Percentiles rank a stretch among this genome's conserved stretches.
These are phyloP conservation scores for Micronisus gabar DNA, from an alignment of 2,113 vertebrate genomes.

Conservation along the genomic window DNA sequence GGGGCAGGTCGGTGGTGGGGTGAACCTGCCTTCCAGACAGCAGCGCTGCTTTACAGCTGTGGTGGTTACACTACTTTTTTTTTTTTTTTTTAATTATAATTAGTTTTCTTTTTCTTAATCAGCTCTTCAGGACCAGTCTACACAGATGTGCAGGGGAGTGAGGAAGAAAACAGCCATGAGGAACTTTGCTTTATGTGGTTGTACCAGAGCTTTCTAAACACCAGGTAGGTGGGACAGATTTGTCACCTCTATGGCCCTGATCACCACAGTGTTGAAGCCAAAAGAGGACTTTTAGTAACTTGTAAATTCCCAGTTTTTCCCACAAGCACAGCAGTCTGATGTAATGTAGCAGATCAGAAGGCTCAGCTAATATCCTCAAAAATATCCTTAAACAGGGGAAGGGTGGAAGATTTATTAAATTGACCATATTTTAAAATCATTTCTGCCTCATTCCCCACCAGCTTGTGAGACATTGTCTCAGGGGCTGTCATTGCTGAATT, in stretches of 20 bases:
- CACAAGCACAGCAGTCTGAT: background rate
- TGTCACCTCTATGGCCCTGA: background rate
- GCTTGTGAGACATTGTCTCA: background rate
- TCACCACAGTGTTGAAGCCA: background rate
- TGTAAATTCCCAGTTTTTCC: background rate
- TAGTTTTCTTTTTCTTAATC: background rate
- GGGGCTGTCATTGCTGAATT: background rate
- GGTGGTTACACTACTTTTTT: background rate
- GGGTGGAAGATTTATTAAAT: background rate
- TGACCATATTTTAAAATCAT: background rate
- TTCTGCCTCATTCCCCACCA: background rate
- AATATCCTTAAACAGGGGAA: background rate
- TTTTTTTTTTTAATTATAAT: background rate
- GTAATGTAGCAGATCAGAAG: background rate
- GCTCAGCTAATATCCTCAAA: background rate
- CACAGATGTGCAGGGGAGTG: background rate
- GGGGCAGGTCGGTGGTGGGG: background rate
- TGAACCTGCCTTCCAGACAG: background rate
- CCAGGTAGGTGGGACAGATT: constrained; percentile 13
- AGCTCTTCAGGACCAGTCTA: background rate
- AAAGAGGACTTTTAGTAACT: background rate
- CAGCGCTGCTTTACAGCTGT: background rate
- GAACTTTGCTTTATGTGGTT: constrained; percentile 48
- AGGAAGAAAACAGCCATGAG: background rate
- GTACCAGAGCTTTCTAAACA: constrained; percentile 54